phyloP scores from a whole-genome alignment of 2,888 invertebrate genomes.

The Aporophyla lueneburgensis region DNA sequence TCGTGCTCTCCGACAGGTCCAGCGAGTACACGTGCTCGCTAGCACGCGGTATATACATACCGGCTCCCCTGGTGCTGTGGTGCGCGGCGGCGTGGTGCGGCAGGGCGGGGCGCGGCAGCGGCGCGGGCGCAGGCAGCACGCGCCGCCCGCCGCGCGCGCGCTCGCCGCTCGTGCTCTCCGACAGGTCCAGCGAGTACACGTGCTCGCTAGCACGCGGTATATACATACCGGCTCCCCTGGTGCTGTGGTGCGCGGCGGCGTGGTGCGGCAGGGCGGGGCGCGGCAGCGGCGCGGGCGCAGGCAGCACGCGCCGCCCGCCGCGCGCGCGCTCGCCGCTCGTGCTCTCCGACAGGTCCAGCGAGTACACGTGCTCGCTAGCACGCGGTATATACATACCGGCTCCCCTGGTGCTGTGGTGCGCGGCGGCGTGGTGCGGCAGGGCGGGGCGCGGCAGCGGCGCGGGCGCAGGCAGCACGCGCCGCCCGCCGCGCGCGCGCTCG shows the following conservation, averaged over 20 bases:
- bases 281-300: constrained; percentile 72
- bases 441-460: constrained; percentile 74
- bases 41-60: too few relatives aligned
- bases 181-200: too few relatives aligned
- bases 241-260: constrained; percentile 59
- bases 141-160: too few relatives aligned
- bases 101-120: too few relatives aligned
- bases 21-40: too few relatives aligned
- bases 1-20: too few relatives aligned
- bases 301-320: constrained; percentile 63
- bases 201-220: too few relatives aligned
- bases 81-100: too few relatives aligned
- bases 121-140: too few relatives aligned
- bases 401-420: constrained; percentile 68
- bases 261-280: constrained; percentile 73
- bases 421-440: constrained; percentile 67
- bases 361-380: constrained; percentile 98
- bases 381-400: constrained; percentile 88
- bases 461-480: constrained; percentile 67
- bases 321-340: constrained; percentile 92
- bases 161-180: too few relatives aligned
- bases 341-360: constrained; percentile 96
- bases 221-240: constrained; percentile 72
- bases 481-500: constrained; percentile 79
- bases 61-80: too few relatives aligned